phyloP scores from a whole-genome alignment of 2,888 invertebrate genomes.

The Andrena hattorfiana region DNA sequence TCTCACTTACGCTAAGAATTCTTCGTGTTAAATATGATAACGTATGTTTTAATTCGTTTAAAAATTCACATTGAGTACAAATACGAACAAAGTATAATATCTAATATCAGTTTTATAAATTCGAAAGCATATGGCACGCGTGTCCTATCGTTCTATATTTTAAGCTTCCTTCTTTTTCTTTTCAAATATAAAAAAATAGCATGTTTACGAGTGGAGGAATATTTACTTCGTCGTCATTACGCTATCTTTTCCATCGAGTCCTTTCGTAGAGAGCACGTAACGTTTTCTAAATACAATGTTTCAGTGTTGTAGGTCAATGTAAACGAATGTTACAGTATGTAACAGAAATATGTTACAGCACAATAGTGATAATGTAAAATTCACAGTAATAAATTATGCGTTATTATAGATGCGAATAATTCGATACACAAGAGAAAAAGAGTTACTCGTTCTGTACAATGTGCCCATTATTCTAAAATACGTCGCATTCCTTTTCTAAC shows the following conservation, averaged over 20 bases:
- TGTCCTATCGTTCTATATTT: slow-evolving; percentile 71
- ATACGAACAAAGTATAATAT: slow-evolving; percentile 64
- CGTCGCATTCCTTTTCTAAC: slow-evolving; percentile 22
- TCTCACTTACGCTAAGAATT: slow-evolving; percentile 62
- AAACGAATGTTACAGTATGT: slow-evolving; percentile 31
- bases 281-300: slow-evolving; percentile 48
- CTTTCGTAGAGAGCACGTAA: slow-evolving; percentile 61
- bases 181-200: slow-evolving; percentile 82
- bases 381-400: slow-evolving; percentile 54
- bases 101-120: slow-evolving; percentile 62
- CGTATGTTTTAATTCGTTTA: slow-evolving; percentile 60
- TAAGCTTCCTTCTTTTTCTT: slow-evolving; percentile 60
- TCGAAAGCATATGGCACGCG: slow-evolving; percentile 79
- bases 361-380: slow-evolving; percentile 33
- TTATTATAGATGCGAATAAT: slow-evolving; percentile 52
- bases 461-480: slow-evolving; percentile 48
- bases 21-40: slow-evolving; percentile 47
- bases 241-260: slow-evolving; percentile 51
- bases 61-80: slow-evolving; percentile 57
- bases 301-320: slow-evolving; percentile 30
- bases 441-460: slow-evolving; percentile 58
- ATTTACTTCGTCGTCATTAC: slow-evolving; percentile 62
- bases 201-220: slow-evolving; percentile 75
- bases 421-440: slow-evolving; percentile 37
- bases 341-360: slow-evolving; percentile 45